Evolutionary conservation across 2,113 vertebrate species (phyloP), one percentile per base, ranked within the genome.

Genomic region (Engraulis encrasicolus): DNA sequence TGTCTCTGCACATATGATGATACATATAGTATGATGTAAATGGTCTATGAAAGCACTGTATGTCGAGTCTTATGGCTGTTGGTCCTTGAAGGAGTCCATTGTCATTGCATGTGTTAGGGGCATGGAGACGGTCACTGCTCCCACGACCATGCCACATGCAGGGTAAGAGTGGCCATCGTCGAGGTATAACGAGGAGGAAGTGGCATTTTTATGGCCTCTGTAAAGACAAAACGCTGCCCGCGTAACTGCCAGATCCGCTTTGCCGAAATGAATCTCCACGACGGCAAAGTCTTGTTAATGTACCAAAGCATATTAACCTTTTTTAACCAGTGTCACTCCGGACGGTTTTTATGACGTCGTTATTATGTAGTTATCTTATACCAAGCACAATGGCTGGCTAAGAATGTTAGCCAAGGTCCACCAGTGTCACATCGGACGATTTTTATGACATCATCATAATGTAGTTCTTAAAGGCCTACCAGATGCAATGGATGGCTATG

Each of bases 211-310:
- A 66, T 66, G 15, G 58, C 58, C 58, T 12, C 58, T 66, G 58
- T 66, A 66, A 31, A 66, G 58, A 66, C 58, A 31, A 66, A 66
- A 66, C n/a, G 58, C 58, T 66, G 58, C n/a, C 58, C 14, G 27
- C n/a, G 31, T 66, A 66, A 66, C 58, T 27, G 58, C 58, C 58
- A 66, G 58, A 6, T 66, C 23, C 2, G 58, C 58, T 66, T 66
- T 11, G 15, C 12, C 23, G 15, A n/a, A 27, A 66, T 31, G 23
- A 66, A 27, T 14, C 27, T n/a, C 12, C n/a, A 12, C 4, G 58
- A 31, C n/a, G 27, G 58, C 27, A 66, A 66, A 66, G 58, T 66
- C 58, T 66, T 23, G 27, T 66, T 66, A 66, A 66, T 31, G 7
- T 66, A 27, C 6, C 31, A 31, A 66, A 66, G 58, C 3, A 31